Percentiles rank a stretch among this genome's conserved stretches.
These are phyloP conservation scores for Stenichneumon culpator DNA, from an alignment of 2,888 invertebrate genomes.

Conservation along the genomic window DNA sequence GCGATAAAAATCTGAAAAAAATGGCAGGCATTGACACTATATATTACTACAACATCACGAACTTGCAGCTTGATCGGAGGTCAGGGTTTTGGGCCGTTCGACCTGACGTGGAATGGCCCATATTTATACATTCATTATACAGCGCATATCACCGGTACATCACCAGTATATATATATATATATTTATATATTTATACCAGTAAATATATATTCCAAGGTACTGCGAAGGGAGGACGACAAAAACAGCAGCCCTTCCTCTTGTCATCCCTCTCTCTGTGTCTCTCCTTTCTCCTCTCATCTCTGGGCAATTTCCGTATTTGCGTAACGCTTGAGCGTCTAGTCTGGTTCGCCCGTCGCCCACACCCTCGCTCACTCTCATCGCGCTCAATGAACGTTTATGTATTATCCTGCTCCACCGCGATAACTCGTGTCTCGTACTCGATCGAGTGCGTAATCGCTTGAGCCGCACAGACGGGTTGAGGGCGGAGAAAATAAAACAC, in stretches of 20 bases:
- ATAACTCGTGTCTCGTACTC: slow-evolving; percentile 58
- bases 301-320: slow-evolving; percentile 57
- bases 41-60: too few species aligned
- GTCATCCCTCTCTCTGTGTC: slow-evolving; percentile 46
- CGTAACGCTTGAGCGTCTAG: slow-evolving; percentile 27
- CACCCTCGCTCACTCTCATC: slow-evolving; percentile 16
- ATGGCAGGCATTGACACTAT: too few species aligned
- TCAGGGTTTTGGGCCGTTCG: too few species aligned
- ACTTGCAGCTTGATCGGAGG: too few species aligned
- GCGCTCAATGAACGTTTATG: slow-evolving; percentile 54
- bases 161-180: neutral
- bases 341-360: slow-evolving; percentile 13
- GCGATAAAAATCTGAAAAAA: too few species aligned
- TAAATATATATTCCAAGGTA: neutral
- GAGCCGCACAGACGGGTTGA: slow-evolving; percentile 14
- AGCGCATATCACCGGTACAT: neutral
- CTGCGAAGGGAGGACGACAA: slow-evolving; percentile 42
- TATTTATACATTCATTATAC: neutral
- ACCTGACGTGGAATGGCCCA: too few species aligned
- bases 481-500: slow-evolving; percentile 13
- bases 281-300: slow-evolving; percentile 58
- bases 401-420: slow-evolving; percentile 39
- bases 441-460: slow-evolving; percentile 58
- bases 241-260: slow-evolving; percentile 61
- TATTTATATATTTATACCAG: too few species aligned